These are phyloP conservation scores for Staurois parvus DNA, from an alignment of 2,797 vertebrate species.

Conservation along the genomic window DNA sequence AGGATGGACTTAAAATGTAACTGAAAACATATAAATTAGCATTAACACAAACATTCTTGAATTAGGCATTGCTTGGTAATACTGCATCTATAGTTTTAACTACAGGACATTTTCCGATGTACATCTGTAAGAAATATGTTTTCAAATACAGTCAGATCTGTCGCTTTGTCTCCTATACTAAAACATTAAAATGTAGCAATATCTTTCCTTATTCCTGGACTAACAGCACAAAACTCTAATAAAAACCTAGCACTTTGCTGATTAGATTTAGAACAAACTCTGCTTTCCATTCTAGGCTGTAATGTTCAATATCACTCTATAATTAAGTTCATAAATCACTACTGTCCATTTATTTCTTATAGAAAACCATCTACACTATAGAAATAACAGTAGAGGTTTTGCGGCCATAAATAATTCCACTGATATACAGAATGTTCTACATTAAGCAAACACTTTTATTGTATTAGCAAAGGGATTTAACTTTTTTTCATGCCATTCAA, in stretches of 20 bases:
- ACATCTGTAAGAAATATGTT: constrained; percentile 22
- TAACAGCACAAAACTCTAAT: constrained; percentile 54
- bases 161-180: constrained; percentile 37
- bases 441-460: constrained; percentile 37
- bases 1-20: too few species aligned
- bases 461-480: constrained; percentile 26
- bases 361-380: constrained; percentile 57
- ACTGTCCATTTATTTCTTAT: constrained; percentile 60
- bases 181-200: constrained; percentile 48
- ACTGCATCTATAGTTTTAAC: background rate
- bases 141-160: constrained; percentile 14
- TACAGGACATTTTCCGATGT: background rate
- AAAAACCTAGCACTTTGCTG: constrained; percentile 52
- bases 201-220: constrained; percentile 33
- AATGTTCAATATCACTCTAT: constrained; percentile 62
- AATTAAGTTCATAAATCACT: constrained; percentile 64
- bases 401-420: constrained; percentile 39
- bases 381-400: constrained; percentile 52
- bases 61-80: too few species aligned
- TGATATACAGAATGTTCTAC: constrained; percentile 51
- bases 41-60: too few species aligned
- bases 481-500: constrained; percentile 9
- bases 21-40: too few species aligned
- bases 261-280: constrained; percentile 62
- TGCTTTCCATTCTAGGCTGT: constrained; percentile 51